Base-by-base conservation (phyloP, 2,888 invertebrate species). In the Caenorhabditis drosophilae region DNA sequence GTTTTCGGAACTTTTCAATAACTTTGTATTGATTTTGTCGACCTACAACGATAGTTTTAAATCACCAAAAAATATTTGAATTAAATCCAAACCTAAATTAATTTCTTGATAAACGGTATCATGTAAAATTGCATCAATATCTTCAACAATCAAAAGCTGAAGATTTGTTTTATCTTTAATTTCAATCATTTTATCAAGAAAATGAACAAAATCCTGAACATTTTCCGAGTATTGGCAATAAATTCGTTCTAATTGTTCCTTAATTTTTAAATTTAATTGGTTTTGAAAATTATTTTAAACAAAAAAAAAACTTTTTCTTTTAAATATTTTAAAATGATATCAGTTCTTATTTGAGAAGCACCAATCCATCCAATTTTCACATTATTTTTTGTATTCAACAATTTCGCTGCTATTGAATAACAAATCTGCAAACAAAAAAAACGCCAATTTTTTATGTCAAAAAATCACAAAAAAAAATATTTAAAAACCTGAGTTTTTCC, bases 401-500 rank as follows among this genome's bases (percentile, higher is more conserved):
- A 58, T 3, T 55, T 53, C 1, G 67, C 63, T 4, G 52, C 67
- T 3, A 72, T 26, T 11, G 70, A 60, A 41, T 75, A 75, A 49
- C 69, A 68, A 27, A 75, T 40, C 71, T 71, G 52, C 34, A 56
- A 38, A 45, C 4, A 20, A 22, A 44, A 18, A 23, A 36, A 36
- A n/a, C 36, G 15, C 36, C 12, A 15, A 4, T 11, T 36, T 36
- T 36, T 36, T 31, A 9, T 31, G 6, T 12, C 7, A 31, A 12
- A 31, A 12, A 31, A 31, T 31, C 12, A 9, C 7, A 31, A 36
- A n/a, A 36, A n/a, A 36, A 20, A 40, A 18, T 9, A 20, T 40
- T 40, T 36, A 40, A 44, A 4, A 31, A 67, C 72, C 70, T 73
- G 73, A 9, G 68, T 73, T 52, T 73, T 73, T 36, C 73, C 73